Conservation (phyloP, 1,140 invertebrate genomes). For the Drosophila bocqueti region DNA sequence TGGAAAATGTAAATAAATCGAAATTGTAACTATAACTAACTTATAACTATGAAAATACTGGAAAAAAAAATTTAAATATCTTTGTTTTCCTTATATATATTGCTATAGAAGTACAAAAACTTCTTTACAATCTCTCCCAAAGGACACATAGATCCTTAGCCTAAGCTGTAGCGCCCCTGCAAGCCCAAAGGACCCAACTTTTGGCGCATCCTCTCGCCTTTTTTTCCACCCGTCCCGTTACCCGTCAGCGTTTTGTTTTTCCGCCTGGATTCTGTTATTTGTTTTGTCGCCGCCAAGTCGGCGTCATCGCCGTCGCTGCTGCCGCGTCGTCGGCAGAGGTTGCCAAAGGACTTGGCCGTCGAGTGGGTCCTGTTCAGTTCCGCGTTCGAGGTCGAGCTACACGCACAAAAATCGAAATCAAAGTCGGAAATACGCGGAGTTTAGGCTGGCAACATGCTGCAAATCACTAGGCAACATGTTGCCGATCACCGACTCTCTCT, state of each 20-base stretch:
- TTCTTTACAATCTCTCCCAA: not conserved
- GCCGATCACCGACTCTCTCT: slow-evolving; percentile 14
- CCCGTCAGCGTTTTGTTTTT: slow-evolving; percentile 54
- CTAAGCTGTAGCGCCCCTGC: slow-evolving; percentile 40
- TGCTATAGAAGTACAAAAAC: not conserved
- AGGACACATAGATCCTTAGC: not conserved
- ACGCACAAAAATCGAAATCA: slow-evolving; percentile 41
- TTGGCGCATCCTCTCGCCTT: slow-evolving; percentile 17
- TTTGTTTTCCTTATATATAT: not conserved
- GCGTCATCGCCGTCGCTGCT: slow-evolving; percentile 35
- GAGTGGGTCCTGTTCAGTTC: slow-evolving; percentile 76
- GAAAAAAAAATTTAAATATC: not conserved
- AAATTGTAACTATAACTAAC: not conserved
- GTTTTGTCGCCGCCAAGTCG: slow-evolving; percentile 73
- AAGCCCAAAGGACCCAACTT: slow-evolving; percentile 31
- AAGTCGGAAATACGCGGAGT: not conserved
- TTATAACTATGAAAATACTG: too few species aligned
- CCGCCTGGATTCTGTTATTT: slow-evolving; percentile 70
- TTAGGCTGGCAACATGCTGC: slow-evolving; percentile 41
- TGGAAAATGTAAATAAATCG: not conserved
- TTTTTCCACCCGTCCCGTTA: slow-evolving; percentile 1
- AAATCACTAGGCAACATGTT: slow-evolving; percentile 23
- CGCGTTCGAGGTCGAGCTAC: slow-evolving; percentile 61
- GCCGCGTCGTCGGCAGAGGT: slow-evolving; percentile 28
- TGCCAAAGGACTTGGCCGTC: slow-evolving; percentile 70